These are phyloP conservation scores for Lophura swinhoii DNA, from an alignment of 2,797 vertebrate genomes.

Conservation along the genomic window DNA sequence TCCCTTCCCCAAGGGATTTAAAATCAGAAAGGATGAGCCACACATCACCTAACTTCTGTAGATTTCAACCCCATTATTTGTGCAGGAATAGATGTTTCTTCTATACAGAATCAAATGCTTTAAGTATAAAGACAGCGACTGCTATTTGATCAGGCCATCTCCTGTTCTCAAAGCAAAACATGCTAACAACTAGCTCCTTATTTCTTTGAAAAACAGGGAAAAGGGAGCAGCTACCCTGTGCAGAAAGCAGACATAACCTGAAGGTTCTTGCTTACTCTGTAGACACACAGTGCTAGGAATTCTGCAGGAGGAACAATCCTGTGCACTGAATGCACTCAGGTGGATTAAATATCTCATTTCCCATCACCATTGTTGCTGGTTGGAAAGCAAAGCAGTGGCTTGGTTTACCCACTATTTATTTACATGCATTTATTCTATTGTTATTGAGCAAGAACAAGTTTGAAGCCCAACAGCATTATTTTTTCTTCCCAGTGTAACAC, in stretches of 20 bases:
- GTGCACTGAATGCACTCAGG: accelerated
- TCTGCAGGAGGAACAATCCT: not conserved
- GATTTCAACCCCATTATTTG: not conserved
- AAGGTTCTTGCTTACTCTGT: not conserved
- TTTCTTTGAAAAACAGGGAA: not conserved
- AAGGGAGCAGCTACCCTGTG: not conserved
- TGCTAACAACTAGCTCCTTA: not conserved
- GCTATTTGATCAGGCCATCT: not conserved
- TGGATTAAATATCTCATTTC: not conserved
- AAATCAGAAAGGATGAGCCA: not conserved
- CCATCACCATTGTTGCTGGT: not conserved
- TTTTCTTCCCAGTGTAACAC: not conserved
- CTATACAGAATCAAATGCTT: not conserved
- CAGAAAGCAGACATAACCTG: not conserved
- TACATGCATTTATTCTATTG: slow-evolving; percentile 41
- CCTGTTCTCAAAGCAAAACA: not conserved
- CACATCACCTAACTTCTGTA: not conserved
- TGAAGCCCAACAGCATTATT: slow-evolving; percentile 29
- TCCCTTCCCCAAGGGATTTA: not conserved
- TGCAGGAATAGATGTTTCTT: not conserved
- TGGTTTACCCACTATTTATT: slow-evolving; percentile 36
- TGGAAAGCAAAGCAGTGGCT: slow-evolving; percentile 1
- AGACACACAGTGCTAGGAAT: accelerated
- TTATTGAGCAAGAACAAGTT: slow-evolving; percentile 33
- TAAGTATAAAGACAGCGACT: not conserved